Conservation (phyloP, 37 sponge, comb jelly and placozoan species). For the Crambe crambe region DNA sequence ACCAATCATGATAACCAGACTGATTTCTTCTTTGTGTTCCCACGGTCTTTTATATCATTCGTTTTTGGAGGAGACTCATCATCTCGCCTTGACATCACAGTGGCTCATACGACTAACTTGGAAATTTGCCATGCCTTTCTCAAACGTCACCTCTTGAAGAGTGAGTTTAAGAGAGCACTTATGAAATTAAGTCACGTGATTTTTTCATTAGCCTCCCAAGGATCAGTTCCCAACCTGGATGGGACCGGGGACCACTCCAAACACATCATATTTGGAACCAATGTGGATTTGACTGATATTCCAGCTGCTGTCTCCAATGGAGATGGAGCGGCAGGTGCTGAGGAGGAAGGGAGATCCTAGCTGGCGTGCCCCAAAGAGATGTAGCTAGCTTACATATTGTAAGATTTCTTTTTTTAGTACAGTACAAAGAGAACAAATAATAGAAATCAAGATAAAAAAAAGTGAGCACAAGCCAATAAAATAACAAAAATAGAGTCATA, state of each 20-base stretch:
- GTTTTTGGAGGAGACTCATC: not conserved
- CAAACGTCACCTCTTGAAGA: slow-evolving; percentile 56
- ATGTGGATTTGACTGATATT: slow-evolving; percentile 38
- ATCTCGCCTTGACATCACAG: slow-evolving; percentile 12
- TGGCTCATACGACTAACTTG: slow-evolving; percentile 44
- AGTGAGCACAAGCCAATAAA: too few species aligned
- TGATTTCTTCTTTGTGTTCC: slow-evolving; percentile 34
- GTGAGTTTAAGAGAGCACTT: too few species aligned
- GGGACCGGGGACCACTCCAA: slow-evolving; percentile 55
- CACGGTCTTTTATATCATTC: not conserved
- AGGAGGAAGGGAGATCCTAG: too few species aligned
- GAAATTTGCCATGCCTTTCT: slow-evolving; percentile 65
- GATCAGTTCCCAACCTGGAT: slow-evolving; percentile 49
- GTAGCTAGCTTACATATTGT: too few species aligned
- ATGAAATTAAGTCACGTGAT: too few species aligned
- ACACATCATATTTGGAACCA: slow-evolving; percentile 63
- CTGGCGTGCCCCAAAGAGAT: too few species aligned
- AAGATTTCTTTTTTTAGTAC: too few species aligned
- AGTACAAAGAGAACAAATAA: too few species aligned
- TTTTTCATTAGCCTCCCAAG: not conserved
- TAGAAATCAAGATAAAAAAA: too few species aligned
- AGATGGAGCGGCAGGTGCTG: too few species aligned
- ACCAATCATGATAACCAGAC: slow-evolving; percentile 60
- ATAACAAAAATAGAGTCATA: too few species aligned
- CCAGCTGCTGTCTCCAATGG: too few species aligned